These are phyloP conservation scores for Cerceris rybyensis DNA, from an alignment of 2,888 invertebrate species.

Conservation along the genomic window DNA sequence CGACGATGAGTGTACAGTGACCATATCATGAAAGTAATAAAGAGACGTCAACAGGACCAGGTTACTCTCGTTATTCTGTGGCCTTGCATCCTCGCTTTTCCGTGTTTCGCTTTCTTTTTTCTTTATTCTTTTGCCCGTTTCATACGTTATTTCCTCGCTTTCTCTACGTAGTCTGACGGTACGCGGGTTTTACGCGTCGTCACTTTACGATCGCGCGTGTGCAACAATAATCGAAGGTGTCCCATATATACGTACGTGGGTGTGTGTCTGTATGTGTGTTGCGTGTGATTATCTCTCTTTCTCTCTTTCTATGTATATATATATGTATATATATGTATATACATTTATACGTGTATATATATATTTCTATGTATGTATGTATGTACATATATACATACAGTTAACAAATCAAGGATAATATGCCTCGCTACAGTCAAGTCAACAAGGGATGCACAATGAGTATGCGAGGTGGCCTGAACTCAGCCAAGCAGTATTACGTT, in stretches of 20 bases:
- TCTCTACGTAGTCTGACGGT: constrained; percentile 27
- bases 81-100: constrained; percentile 61
- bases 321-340: constrained; percentile 37
- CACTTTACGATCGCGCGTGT: constrained; percentile 37
- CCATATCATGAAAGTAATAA: constrained; percentile 78
- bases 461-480: constrained; percentile 79
- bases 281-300: neutral
- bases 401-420: constrained; percentile 71
- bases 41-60: constrained; percentile 45
- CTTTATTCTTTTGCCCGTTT: constrained; percentile 2
- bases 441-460: constrained; percentile 81
- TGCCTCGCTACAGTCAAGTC: constrained; percentile 77
- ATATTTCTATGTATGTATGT: constrained; percentile 1
- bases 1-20: constrained; percentile 79
- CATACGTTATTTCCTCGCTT: constrained; percentile 47
- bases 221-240: constrained; percentile 56
- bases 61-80: constrained; percentile 80
- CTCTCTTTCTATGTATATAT: neutral
- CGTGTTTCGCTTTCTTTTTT: constrained; percentile 12
- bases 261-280: constrained; percentile 7
- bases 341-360: constrained; percentile 32
- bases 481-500: constrained; percentile 65
- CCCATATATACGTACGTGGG: constrained; percentile 57
- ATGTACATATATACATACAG: constrained; percentile 42
- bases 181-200: constrained; percentile 35